These are phyloP conservation scores for Caenorhabditis angaria DNA, from an alignment of 2,888 invertebrate genomes.

Conservation along the genomic window DNA sequence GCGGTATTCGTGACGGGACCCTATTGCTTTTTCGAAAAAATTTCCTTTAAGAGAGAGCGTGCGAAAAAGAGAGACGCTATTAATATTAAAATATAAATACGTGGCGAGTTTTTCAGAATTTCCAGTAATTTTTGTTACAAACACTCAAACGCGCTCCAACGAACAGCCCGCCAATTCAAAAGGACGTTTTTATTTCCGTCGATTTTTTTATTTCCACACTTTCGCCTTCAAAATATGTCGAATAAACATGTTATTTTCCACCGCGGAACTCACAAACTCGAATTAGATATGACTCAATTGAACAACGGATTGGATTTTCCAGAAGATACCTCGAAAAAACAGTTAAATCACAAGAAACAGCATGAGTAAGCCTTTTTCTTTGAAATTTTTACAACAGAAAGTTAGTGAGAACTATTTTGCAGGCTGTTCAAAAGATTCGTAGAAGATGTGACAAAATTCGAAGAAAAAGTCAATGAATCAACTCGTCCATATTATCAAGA, in stretches of 20 bases:
- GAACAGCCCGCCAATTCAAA: constrained; percentile 4
- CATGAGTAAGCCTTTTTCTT: constrained; percentile 14
- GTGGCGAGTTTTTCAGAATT: no score
- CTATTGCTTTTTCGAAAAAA: no score
- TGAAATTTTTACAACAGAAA: not conserved
- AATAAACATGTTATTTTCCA: not conserved
- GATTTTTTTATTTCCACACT: not conserved
- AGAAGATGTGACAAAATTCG: constrained; percentile 30
- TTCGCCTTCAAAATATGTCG: not conserved
- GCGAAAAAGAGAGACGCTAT: no score
- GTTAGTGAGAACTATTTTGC: constrained; percentile 7
- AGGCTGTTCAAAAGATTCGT: constrained; percentile 27
- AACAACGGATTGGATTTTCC: constrained; percentile 22
- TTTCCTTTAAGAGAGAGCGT: no score
- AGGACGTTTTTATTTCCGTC: not conserved
- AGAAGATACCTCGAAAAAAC: constrained; percentile 7
- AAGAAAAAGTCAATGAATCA: constrained; percentile 18
- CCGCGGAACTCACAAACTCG: not conserved
- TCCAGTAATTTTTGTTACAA: no score
- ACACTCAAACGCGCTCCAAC: constrained; percentile 19
- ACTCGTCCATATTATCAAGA: constrained; percentile 14
- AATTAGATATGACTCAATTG: constrained; percentile 6
- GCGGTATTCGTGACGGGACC: no score
- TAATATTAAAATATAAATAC: no score
- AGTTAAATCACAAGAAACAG: not conserved